A percentile compares a stretch with the other conserved stretches of the same genome.
phyloP scores from a whole-genome alignment of 2,888 invertebrate species.

The Pristionchus exspectatus region DNA sequence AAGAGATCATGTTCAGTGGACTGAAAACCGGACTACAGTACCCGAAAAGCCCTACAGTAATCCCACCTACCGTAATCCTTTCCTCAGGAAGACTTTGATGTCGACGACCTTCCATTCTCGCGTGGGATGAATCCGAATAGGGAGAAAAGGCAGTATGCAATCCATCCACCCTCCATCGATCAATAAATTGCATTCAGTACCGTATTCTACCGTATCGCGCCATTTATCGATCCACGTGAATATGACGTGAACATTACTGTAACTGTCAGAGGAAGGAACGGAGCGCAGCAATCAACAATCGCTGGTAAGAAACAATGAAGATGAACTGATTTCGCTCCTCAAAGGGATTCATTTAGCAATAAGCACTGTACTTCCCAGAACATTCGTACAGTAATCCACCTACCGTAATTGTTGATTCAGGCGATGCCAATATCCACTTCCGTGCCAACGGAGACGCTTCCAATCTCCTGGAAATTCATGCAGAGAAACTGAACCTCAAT shows the following conservation, averaged over 20 bases:
- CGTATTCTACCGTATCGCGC: not conserved
- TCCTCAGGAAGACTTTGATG: not conserved
- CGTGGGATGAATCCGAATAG: not conserved
- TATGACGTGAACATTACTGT: not conserved
- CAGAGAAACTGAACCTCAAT: not conserved
- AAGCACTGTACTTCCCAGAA: not conserved
- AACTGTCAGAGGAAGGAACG: not conserved
- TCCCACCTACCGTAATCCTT: not conserved
- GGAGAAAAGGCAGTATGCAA: not conserved
- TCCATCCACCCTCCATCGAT: not conserved
- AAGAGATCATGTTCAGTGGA: not conserved
- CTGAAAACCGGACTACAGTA: not conserved
- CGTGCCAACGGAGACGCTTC: not conserved
- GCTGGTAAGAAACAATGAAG: not conserved
- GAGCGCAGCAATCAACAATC: not conserved
- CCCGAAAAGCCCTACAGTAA: not conserved
- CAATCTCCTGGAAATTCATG: conserved; percentile 1
- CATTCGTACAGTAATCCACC: not conserved
- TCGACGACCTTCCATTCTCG: not conserved
- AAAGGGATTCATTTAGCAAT: not conserved
- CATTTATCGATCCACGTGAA: not conserved
- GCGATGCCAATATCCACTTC: not conserved
- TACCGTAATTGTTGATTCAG: not conserved
- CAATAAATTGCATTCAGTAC: not conserved
- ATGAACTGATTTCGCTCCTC: too few species aligned